Evolutionary conservation across 2,113 vertebrate genomes (phyloP).

Genomic region (Neolamprologus cancellatus): DNA sequence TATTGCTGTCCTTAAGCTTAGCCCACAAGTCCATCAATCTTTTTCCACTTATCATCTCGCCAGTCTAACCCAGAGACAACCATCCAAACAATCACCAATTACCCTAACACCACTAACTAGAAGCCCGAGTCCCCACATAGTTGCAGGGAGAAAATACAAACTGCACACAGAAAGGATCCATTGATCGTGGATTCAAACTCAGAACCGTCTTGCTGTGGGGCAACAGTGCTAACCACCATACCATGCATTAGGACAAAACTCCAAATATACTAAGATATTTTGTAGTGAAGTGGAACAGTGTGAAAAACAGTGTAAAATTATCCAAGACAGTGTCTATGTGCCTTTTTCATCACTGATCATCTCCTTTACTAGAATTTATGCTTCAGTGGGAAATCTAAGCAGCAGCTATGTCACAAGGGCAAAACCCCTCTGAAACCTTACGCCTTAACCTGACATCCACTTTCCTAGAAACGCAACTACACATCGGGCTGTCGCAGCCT

Average conservation of each 20-base stretch:
- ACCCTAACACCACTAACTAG: neutral
- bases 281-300: neutral
- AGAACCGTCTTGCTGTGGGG: neutral
- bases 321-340: neutral
- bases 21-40: neutral
- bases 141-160: neutral
- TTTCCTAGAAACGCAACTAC: neutral
- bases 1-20: neutral
- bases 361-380: neutral
- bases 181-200: neutral
- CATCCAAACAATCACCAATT: neutral
- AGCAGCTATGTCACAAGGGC: accelerated
- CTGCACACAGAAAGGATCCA: neutral
- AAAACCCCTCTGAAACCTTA: neutral
- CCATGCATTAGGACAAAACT: neutral
- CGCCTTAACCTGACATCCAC: neutral
- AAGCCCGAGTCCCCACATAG: neutral
- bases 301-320: neutral
- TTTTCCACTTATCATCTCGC: neutral
- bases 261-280: neutral
- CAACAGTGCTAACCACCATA: neutral
- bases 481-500: neutral
- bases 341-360: neutral
- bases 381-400: neutral
- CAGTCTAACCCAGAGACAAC: neutral